Percentiles rank a stretch among this genome's conserved stretches.
Evolutionary conservation across 2,888 invertebrate genomes (phyloP).

Genomic region (Crossocerus cetratus): DNA sequence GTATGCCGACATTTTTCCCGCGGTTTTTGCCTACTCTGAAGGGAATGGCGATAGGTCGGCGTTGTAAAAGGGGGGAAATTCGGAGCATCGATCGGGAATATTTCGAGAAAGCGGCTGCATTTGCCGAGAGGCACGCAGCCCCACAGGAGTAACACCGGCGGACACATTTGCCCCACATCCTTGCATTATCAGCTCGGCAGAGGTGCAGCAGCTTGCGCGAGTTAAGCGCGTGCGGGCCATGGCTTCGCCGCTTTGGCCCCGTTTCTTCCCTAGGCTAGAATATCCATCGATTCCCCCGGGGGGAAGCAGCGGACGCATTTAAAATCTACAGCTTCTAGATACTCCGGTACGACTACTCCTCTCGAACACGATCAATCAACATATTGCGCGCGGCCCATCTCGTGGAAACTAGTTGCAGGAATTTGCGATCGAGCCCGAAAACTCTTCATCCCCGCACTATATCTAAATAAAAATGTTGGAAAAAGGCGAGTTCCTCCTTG

Average conservation of each 20-base stretch:
- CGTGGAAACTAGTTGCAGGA: too few relatives aligned
- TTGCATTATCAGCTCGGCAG: slow-evolving; percentile 1
- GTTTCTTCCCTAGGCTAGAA: neutral
- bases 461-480: slow-evolving; percentile 31
- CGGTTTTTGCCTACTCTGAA: too few relatives aligned
- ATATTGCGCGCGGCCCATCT: too few relatives aligned
- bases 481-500: slow-evolving; percentile 28
- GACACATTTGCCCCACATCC: slow-evolving; percentile 20
- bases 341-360: too few relatives aligned
- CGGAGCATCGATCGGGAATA: slow-evolving; percentile 20
- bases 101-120: slow-evolving; percentile 19
- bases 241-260: neutral
- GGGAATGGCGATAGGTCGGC: too few relatives aligned
- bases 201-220: slow-evolving; percentile 4
- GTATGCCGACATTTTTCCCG: too few relatives aligned
- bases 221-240: neutral
- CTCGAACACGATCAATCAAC: too few relatives aligned
- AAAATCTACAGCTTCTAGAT: too few relatives aligned
- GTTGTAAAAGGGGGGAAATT: slow-evolving; percentile 14
- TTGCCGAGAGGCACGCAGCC: slow-evolving; percentile 10
- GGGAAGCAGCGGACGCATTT: too few relatives aligned
- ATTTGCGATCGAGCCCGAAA: too few relatives aligned
- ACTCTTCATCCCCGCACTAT: too few relatives aligned
- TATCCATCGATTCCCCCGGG: too few relatives aligned
- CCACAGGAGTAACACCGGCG: slow-evolving; percentile 25